Base-by-base conservation (phyloP, 2,113 vertebrate species). In the Etia nguti region DNA sequence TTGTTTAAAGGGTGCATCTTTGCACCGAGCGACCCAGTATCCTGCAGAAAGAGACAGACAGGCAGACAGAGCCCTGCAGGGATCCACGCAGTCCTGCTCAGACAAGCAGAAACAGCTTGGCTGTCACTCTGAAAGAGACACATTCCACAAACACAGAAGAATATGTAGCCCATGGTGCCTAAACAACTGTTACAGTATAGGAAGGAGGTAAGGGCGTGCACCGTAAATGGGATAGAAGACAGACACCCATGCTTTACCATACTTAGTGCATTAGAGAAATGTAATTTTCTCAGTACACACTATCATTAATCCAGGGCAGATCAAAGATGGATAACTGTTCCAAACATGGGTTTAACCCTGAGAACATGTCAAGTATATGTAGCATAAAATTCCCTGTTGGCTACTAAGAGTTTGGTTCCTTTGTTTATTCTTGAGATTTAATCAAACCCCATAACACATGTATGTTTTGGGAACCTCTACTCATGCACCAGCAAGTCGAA, bases 81-180 rank as follows among this genome's bases (percentile, higher is more conserved):
- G 89, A 60, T 93, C 91, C 89, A 90, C 87, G 4, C 73, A 83
- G 93, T 94, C 89, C 80, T 95, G 94, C 93, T 94, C 94, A 94
- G 94, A 91, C 96, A 95, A 87, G 96, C 90, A 94, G 89, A 90
- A 92, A 93, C 92, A 92, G 48, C 88, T 88, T 62, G 81, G 88
- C 89, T 86, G 90, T 93, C 92, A 88, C 86, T 91, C 88, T 75
- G 83, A 90, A 89, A 80, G 29, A 91, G 88, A 92, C 81, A 68
- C 92, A 96, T 96, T 95, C 94, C 94, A 90, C 70, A 86, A 94
- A 91, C 92, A 91, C 86, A 83, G 89, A 85, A 50, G 88, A 85
- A 89, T 82, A 90, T 81, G 86, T 87, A 83, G 90, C 93, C 93
- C 29, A 88, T 46, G 89, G 93, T 70, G 87, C 65, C 73, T 77